phyloP scores from a whole-genome alignment of 2,888 invertebrate species.

The Tipula unca region DNA sequence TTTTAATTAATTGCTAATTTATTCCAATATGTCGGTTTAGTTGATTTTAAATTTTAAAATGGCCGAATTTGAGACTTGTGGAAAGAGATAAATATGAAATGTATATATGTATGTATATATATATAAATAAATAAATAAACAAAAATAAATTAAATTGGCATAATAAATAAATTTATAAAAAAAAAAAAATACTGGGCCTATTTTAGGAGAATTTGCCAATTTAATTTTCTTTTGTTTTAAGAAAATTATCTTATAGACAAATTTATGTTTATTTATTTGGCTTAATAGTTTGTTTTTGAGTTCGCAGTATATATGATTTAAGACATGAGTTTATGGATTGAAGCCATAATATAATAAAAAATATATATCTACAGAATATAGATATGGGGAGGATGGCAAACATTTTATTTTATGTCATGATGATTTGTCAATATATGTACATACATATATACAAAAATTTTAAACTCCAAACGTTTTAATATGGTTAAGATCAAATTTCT shows the following conservation, averaged over 20 bases:
- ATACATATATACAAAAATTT: neutral
- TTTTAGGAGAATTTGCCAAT: neutral
- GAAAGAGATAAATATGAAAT: neutral
- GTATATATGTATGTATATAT: neutral
- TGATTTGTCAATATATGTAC: neutral
- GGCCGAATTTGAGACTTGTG: neutral
- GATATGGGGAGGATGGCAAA: neutral
- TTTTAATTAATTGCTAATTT: neutral
- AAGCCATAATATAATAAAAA: neutral
- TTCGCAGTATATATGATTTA: constrained; percentile 1
- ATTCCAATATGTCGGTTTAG: neutral
- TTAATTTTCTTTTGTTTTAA: constrained; percentile 14
- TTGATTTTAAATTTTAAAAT: neutral
- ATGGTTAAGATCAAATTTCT: neutral
- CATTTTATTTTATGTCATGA: neutral
- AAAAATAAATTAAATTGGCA: neutral
- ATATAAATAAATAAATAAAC: neutral
- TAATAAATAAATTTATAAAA: neutral
- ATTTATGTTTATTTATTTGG: neutral
- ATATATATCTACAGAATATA: neutral
- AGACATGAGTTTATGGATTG: neutral
- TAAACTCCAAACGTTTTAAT: neutral
- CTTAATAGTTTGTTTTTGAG: neutral
- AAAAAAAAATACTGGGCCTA: neutral
- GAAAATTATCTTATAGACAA: neutral